These are phyloP conservation scores for Anodontia alba DNA, from an alignment of 2,888 invertebrate species.

Conservation along the genomic window DNA sequence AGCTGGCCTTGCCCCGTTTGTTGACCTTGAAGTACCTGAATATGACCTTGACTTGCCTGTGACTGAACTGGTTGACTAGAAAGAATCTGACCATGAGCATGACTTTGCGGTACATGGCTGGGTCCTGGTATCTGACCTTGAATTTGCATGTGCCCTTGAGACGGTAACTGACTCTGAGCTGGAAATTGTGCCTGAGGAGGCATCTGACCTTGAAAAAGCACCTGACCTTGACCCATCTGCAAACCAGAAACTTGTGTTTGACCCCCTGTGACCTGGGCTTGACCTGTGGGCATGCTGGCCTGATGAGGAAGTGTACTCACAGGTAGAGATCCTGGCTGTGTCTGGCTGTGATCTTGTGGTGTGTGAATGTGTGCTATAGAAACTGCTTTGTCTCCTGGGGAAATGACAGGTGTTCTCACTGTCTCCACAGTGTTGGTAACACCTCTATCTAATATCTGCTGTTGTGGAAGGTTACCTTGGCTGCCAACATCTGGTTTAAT, in stretches of 20 bases:
- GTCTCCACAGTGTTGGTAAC: conserved; percentile 69
- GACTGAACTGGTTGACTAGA: too few relatives aligned
- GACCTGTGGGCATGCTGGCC: neutral
- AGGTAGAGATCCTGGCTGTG: neutral
- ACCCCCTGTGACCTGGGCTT: conserved; percentile 26
- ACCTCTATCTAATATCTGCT: conserved; percentile 20
- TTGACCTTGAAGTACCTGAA: conserved; percentile 21
- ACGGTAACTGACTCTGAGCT: neutral
- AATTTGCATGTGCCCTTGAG: neutral
- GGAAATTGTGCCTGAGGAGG: neutral
- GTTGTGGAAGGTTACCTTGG: conserved; percentile 19
- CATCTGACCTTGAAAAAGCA: neutral
- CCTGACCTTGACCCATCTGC: neutral
- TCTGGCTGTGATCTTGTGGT: conserved; percentile 17
- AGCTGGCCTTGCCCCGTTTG: neutral
- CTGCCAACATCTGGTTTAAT: neutral
- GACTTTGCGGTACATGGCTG: neutral
- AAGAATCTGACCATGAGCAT: neutral
- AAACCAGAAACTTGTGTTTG: neutral
- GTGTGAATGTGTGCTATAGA: conserved; percentile 4
- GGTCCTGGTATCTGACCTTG: neutral
- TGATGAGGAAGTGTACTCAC: conserved; percentile 29
- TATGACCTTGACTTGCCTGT: neutral
- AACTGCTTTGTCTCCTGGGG: conserved; percentile 57
- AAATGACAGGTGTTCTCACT: conserved; percentile 68